Evolutionary conservation across 1,140 invertebrate species (phyloP), one percentile per base, ranked within the genome.

Genomic region (Platyscapa corneri): DNA sequence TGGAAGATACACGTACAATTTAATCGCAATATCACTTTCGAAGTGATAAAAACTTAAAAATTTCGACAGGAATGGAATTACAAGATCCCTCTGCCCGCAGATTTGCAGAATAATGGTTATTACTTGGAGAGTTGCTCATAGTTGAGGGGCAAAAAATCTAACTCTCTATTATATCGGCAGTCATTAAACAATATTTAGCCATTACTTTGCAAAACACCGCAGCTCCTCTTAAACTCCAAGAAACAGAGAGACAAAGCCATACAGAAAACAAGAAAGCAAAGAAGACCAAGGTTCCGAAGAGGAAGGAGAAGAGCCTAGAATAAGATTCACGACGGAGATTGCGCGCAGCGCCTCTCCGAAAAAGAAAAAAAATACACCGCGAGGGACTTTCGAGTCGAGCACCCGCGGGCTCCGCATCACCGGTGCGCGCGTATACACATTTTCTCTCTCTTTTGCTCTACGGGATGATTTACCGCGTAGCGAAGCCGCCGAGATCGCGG

Each of bases 271-370:
- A 37, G 34, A 34, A 78, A 49, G 42, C 23, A 46, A 76, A 42
- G 70, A 30, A 8, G n/a, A 32, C 5, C 42, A 14, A 49, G 42
- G n/a, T 18, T 10, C 74, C 27, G 32, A 65, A 60, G 53, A 60
- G 0, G 20, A 67, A 37, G 64, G 14, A 49, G 78, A 53, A n/a
- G 89, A 88, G 87, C 84, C 88, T 85, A 88, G 88, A 89, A 91
- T 91, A 91, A 91, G 91, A 92, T 92, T 91, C 91, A 92, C 91
- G 90, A 89, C 86, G 85, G 87, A 90, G 91, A 92, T 92, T 88
- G 84, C 83, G 53, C 6, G 49, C 49, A 16, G 34, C 60, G n/a
- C 67, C 39, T 75, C 46, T 60, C 30, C 32, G n/a, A 32, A 86
- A 88, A 87, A n/a, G 65, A 87, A 87, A 87, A 87, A 46, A 86